Evolutionary conservation across 2,888 invertebrate genomes (phyloP).

Genomic region (Zaprionus bogoriensis): DNA sequence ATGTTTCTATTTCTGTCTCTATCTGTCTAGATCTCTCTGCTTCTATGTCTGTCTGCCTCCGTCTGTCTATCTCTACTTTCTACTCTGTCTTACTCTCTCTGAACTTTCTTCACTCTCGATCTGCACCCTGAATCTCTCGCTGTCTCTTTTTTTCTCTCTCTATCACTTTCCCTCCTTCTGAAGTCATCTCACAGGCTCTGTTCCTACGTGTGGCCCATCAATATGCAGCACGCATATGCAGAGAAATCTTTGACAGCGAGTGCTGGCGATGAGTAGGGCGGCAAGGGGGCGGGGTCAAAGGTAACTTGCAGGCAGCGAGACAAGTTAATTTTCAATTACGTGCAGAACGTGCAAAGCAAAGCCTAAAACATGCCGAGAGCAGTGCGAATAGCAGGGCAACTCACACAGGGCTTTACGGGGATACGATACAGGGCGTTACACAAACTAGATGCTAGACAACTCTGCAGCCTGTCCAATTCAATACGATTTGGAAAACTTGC

Average conservation of each 20-base stretch:
- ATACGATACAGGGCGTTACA: not conserved
- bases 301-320: conserved; percentile 46
- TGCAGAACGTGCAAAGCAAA: conserved; percentile 55
- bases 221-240: conserved; percentile 52
- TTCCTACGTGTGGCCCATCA: conserved; percentile 26
- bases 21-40: too few relatives aligned
- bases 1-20: too few relatives aligned
- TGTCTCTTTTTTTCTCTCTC: not conserved
- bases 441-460: too few relatives aligned
- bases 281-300: not conserved
- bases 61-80: not conserved
- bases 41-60: too few relatives aligned
- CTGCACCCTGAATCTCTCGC: too few relatives aligned
- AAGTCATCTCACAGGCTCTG: not conserved
- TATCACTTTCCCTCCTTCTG: not conserved
- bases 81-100: too few relatives aligned
- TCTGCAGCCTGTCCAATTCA: too few relatives aligned
- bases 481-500: conserved; percentile 7
- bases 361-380: conserved; percentile 16
- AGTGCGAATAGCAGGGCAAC: not conserved
- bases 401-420: not conserved
- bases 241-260: conserved; percentile 43
- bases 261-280: conserved; percentile 10
- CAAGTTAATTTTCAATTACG: conserved; percentile 78
- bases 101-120: too few relatives aligned